These are phyloP conservation scores for Timandra comae DNA, from an alignment of 2,888 invertebrate genomes.

Conservation along the genomic window DNA sequence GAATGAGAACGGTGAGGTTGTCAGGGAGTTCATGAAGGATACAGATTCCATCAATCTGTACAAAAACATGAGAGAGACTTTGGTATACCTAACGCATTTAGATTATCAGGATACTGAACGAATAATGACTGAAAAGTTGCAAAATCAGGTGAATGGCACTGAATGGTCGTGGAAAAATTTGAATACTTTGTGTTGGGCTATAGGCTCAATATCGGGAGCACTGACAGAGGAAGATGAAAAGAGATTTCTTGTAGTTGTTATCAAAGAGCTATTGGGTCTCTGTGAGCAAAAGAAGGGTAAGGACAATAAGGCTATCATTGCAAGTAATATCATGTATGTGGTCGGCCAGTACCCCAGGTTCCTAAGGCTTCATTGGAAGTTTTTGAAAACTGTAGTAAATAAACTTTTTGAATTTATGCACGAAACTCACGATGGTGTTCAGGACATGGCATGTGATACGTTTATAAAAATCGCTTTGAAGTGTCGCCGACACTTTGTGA, in stretches of 20 bases:
- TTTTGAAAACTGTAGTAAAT: conserved; percentile 99
- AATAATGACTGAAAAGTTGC: conserved; percentile 99
- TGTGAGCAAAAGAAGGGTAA: conserved; percentile 99
- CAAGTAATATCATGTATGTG: conserved; percentile 99
- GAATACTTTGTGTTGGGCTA: conserved; percentile 99
- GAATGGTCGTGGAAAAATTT: conserved; percentile 99
- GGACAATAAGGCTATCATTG: conserved; percentile 99
- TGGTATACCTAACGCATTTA: conserved; percentile 98
- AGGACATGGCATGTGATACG: conserved; percentile 99
- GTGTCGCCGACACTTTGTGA: conserved; percentile 98
- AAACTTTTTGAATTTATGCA: conserved; percentile 99
- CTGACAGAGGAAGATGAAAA: conserved; percentile 99
- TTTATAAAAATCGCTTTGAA: conserved; percentile 99
- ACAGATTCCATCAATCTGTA: conserved; percentile 99
- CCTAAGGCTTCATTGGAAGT: conserved; percentile 99
- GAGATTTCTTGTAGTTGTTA: conserved; percentile 98
- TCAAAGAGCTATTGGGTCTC: conserved; percentile 96
- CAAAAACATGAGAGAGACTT: conserved; percentile 98
- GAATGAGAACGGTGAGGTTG: conserved; percentile 99
- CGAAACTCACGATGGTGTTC: conserved; percentile 99
- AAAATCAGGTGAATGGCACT: conserved; percentile 97
- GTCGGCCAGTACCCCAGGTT: conserved; percentile 99
- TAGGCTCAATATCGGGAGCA: conserved; percentile 98
- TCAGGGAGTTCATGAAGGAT: conserved; percentile 99
- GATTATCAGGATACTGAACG: conserved; percentile 98